A percentile compares a stretch with the other conserved stretches of the same genome.
phyloP scores from a whole-genome alignment of 2,113 vertebrate species.

The Oostethus manadensis region DNA sequence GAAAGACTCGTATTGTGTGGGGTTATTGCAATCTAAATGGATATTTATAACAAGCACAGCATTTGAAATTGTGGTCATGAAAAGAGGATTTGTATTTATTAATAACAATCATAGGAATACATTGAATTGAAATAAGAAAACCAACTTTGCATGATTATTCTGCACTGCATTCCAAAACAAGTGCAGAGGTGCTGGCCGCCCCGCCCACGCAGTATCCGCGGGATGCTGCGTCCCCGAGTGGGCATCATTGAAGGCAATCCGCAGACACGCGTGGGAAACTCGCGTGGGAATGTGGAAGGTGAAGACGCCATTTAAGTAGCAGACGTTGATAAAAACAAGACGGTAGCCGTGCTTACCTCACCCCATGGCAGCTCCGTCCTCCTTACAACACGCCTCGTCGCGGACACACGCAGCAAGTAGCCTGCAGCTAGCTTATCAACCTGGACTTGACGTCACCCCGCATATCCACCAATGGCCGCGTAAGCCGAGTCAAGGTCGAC shows the following conservation, averaged over 20 bases:
- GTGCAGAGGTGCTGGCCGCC: neutral
- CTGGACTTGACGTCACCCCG: constrained; percentile 34
- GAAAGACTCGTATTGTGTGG: too few relatives aligned
- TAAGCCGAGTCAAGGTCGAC: neutral
- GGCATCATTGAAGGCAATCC: constrained; percentile 1
- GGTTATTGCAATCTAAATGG: too few relatives aligned
- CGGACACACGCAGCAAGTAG: constrained; percentile 43
- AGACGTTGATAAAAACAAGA: neutral
- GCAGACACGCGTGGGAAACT: neutral
- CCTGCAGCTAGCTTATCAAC: constrained; percentile 51
- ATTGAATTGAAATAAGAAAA: too few relatives aligned
- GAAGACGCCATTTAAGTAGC: neutral
- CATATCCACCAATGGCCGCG: constrained; percentile 61
- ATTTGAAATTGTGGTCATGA: too few relatives aligned
- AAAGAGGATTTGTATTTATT: too few relatives aligned
- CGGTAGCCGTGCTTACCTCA: constrained; percentile 1
- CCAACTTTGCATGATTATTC: neutral
- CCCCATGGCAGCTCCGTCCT: neutral
- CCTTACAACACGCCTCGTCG: neutral
- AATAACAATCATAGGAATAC: too few relatives aligned
- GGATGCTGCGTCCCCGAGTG: neutral
- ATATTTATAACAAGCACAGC: too few relatives aligned
- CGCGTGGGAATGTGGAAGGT: neutral
- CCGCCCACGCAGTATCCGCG: neutral
- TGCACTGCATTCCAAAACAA: neutral